Percentiles rank a stretch among this genome's conserved stretches.
Evolutionary conservation across 2,113 vertebrate genomes (phyloP).

Genomic region (Pongo pygmaeus): DNA sequence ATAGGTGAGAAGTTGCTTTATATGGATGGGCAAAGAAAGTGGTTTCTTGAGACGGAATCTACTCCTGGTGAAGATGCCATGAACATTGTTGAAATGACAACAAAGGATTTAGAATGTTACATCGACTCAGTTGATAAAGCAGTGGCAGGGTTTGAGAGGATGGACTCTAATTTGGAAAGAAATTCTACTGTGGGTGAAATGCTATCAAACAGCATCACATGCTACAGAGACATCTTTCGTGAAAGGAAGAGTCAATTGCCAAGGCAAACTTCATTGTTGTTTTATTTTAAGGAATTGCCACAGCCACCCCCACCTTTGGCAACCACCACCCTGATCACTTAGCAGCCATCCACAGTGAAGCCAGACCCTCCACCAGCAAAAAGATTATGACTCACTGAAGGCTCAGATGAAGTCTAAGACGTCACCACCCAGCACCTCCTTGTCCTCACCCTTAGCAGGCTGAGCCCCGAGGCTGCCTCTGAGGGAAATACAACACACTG

Average conservation of each 20-base stretch:
- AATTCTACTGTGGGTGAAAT: background rate
- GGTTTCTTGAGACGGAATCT: background rate
- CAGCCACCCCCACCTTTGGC: background rate
- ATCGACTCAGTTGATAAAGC: background rate
- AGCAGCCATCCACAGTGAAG: background rate
- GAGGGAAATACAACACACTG: background rate
- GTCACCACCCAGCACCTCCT: background rate
- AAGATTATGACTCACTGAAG: background rate
- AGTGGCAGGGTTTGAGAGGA: background rate
- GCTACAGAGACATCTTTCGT: background rate
- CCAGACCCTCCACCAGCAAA: background rate
- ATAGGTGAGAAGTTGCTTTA: background rate
- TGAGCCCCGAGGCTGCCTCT: background rate
- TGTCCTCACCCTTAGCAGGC: background rate
- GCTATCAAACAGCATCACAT: background rate
- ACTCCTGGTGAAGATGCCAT: background rate
- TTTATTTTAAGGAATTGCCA: background rate
- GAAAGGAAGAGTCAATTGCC: background rate
- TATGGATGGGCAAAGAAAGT: background rate
- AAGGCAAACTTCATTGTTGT: background rate
- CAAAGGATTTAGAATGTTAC: background rate
- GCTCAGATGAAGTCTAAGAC: background rate
- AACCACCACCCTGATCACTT: background rate
- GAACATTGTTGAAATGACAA: background rate
- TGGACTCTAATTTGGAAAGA: background rate